These are phyloP conservation scores for Anastrepha ludens DNA, from an alignment of 1,140 invertebrate genomes.

Conservation along the genomic window DNA sequence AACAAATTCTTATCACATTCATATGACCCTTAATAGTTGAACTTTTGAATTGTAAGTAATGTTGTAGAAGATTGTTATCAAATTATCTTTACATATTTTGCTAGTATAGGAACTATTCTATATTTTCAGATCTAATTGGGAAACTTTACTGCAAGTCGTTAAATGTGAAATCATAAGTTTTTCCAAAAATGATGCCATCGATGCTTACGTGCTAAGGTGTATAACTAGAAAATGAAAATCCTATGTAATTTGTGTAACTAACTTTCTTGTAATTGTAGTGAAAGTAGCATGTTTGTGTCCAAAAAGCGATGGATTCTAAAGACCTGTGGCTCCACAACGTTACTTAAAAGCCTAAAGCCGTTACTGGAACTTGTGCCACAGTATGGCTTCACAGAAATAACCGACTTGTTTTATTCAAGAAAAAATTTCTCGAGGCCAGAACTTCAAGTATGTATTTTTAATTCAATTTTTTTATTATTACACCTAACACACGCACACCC, in stretches of 20 bases:
- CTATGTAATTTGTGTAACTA: background rate
- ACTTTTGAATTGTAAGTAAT: background rate
- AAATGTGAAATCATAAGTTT: constrained; percentile 97
- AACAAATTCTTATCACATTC: background rate
- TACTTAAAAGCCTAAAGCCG: constrained; percentile 91
- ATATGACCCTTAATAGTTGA: background rate
- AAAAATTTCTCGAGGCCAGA: constrained; percentile 97
- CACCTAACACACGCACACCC: background rate
- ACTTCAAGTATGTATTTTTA: constrained; percentile 78
- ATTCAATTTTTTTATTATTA: background rate
- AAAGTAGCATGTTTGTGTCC: constrained; percentile 99
- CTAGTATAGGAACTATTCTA: constrained; percentile 60
- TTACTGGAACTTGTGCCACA: constrained; percentile 90
- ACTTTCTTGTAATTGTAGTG: constrained; percentile 79
- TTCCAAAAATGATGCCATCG: constrained; percentile 90
- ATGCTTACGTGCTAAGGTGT: constrained; percentile 98
- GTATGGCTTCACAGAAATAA: constrained; percentile 86
- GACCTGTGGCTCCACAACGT: constrained; percentile 98
- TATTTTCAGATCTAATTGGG: constrained; percentile 87
- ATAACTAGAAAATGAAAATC: background rate
- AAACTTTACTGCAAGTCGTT: constrained; percentile 91
- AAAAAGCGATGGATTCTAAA: constrained; percentile 96
- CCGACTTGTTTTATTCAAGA: constrained; percentile 96
- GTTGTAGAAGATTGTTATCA: background rate
- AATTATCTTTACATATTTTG: constrained; percentile 59